Evolutionary conservation across 2,113 vertebrate species (phyloP).

Genomic region (Probosciger aterrimus): DNA sequence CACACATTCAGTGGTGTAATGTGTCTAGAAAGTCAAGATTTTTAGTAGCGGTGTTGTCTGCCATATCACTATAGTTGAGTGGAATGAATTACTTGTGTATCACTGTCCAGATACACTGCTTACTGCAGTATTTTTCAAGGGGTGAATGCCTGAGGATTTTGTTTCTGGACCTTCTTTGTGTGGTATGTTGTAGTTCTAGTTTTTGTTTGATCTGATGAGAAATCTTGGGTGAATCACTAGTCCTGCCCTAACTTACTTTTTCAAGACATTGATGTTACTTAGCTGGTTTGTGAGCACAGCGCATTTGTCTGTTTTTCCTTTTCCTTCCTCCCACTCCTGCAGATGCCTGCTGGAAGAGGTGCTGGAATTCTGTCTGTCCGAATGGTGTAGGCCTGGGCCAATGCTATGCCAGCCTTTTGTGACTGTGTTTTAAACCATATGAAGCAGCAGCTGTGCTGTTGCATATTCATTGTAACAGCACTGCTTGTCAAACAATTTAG

Average conservation of each 20-base stretch:
- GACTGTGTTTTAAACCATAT: background rate
- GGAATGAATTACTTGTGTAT: background rate
- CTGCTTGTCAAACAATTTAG: conserved; percentile 1
- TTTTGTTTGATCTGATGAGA: background rate
- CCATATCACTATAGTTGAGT: background rate
- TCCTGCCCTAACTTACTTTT: background rate
- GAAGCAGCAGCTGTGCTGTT: background rate
- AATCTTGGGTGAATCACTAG: background rate
- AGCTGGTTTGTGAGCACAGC: background rate
- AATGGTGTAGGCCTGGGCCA: background rate
- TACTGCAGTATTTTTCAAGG: background rate
- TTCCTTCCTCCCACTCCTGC: background rate
- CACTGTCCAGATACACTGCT: background rate
- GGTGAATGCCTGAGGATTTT: background rate
- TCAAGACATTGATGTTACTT: background rate
- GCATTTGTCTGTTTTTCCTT: background rate
- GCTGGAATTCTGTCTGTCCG: background rate
- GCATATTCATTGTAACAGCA: background rate
- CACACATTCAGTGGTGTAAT: background rate
- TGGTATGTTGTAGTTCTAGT: background rate
- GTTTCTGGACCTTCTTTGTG: background rate
- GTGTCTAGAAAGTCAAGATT: background rate
- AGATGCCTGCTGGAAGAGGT: background rate
- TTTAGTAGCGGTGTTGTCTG: background rate
- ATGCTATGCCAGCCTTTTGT: background rate